phyloP scores from a whole-genome alignment of 2,888 invertebrate species.

The Poecilus cupreus region DNA sequence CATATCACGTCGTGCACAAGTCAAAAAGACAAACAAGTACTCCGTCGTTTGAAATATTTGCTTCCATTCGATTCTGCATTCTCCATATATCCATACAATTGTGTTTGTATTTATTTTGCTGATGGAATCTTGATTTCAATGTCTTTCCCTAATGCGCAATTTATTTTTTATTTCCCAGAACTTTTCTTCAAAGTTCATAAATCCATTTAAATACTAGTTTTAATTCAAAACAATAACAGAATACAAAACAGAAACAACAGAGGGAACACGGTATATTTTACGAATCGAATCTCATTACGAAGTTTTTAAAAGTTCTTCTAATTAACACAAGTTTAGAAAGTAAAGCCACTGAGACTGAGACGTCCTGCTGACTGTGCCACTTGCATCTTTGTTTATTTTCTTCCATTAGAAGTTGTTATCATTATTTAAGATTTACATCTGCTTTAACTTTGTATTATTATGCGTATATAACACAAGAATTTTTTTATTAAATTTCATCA shows the following conservation, averaged over 20 bases:
- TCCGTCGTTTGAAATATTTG: constrained; percentile 41
- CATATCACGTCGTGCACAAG: constrained; percentile 21
- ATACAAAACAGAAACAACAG: not conserved
- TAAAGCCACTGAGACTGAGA: constrained; percentile 7
- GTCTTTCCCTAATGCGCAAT: constrained; percentile 1
- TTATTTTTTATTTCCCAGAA: not conserved
- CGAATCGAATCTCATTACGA: constrained; percentile 37
- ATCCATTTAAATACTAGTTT: constrained; percentile 47
- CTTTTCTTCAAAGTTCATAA: not conserved
- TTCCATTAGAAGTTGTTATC: constrained; percentile 43
- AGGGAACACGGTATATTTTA: not conserved
- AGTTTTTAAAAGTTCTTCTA: constrained; percentile 51
- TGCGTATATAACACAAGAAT: too few relatives aligned
- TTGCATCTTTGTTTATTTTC: constrained; percentile 41
- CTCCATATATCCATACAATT: constrained; percentile 44
- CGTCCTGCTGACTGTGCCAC: constrained; percentile 17
- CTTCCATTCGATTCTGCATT: constrained; percentile 38
- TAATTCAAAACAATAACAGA: constrained; percentile 46
- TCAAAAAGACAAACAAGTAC: constrained; percentile 51
- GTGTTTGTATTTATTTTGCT: constrained; percentile 55
- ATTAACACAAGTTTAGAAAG: constrained; percentile 52
- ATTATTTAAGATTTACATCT: too few relatives aligned
- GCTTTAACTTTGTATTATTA: too few relatives aligned
- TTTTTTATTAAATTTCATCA: too few relatives aligned
- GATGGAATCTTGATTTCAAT: constrained; percentile 37